Base-by-base conservation (phyloP, 2,113 vertebrate species). In the Polypterus senegalus region DNA sequence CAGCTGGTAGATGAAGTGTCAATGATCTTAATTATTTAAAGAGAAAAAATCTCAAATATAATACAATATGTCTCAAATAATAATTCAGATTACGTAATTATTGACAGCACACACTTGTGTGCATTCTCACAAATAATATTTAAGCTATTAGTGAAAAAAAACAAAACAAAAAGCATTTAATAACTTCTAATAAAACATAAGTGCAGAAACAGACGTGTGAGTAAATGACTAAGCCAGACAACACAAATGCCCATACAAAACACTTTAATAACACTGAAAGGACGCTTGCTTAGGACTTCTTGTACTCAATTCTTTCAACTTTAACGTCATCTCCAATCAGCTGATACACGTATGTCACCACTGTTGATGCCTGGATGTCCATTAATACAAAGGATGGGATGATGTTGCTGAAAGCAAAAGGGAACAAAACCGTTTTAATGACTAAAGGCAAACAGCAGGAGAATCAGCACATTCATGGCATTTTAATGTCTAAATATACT, bases 251-350 rank as follows among this genome's bases (percentile, higher is more conserved):
- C 65, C 72, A 56, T 54, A 63, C 63, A 66, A 62, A 70, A 65
- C 27, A 27, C 27, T 27, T 27, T 27, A 49, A 56, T 3, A 6
- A 47, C 60, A 48, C 59, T 1, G 11, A 49, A 46, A 54, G 9
- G 5, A 60, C 45, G 61, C 58, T 9, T 57, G 27, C 70, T 90
- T 90, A 98, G 46, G 91, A 91, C 57, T 98, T 99, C 80, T 98
- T 99, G 79, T 99, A 99, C 78, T 99, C 95, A 3, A 99, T 99
- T 78, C 97, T 85, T 82, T 99, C 97, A 81, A 98, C 95, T 82
- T 98, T 99, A 63, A 99, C 95, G 47, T 98, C 95, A 59, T 98
- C 94, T 45, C 91, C 92, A 65, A 98, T 97, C 73, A 98, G 90
- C 74, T 97, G 95, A 72, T 99, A 98, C 55, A 99, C 95, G 1